Conservation (phyloP, 92 coral and sea anemone species). For the Epizoanthus illoricatus region DNA sequence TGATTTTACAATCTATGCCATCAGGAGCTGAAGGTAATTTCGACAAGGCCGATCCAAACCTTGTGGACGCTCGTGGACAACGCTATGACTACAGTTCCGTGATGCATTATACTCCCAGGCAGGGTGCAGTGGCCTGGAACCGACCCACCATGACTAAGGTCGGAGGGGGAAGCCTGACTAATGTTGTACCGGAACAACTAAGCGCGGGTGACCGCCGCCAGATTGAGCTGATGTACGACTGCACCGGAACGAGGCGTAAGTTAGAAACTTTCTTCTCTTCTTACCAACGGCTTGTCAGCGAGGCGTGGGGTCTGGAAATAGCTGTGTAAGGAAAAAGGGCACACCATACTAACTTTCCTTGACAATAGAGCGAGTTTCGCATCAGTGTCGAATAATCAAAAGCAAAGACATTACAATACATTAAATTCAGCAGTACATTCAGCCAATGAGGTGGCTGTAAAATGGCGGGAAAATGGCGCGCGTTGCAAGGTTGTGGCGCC, state of each 20-base stretch:
- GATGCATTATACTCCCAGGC: conserved; percentile 26
- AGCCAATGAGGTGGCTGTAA: too few species aligned
- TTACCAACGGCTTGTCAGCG: too few species aligned
- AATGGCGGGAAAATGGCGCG: too few species aligned
- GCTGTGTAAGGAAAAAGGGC: too few species aligned
- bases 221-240: conserved; percentile 29
- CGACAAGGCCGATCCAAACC: neutral
- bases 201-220: conserved; percentile 21
- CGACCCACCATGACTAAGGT: conserved; percentile 29
- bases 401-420: too few species aligned
- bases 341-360: too few species aligned
- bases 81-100: conserved; percentile 9
- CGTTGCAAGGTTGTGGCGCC: too few species aligned
- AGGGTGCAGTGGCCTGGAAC: conserved; percentile 24
- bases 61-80: neutral
- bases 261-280: neutral
- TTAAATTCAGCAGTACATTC: too few species aligned
- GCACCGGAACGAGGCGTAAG: conserved; percentile 22
- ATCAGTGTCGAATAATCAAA: too few species aligned
- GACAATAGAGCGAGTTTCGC: too few species aligned
- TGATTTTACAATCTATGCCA: neutral
- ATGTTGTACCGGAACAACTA: conserved; percentile 1
- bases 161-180: conserved; percentile 7
- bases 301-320: too few species aligned
- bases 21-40: conserved; percentile 15